phyloP scores from a whole-genome alignment of 1,140 invertebrate genomes.

The Drosophila suzukii region DNA sequence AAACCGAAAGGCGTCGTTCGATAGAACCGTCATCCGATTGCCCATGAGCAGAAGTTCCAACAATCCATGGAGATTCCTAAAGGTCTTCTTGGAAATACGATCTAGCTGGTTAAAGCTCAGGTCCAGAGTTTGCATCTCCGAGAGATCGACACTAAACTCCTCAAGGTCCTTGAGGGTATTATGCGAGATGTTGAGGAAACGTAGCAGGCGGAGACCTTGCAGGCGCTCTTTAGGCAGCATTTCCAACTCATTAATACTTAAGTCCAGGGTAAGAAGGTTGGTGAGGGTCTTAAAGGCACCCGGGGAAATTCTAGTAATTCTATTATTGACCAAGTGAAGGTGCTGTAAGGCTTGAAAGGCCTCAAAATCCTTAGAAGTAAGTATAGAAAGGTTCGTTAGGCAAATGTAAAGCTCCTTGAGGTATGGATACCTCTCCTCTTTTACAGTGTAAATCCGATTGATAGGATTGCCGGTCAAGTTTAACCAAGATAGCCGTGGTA shows the following conservation, averaged over 20 bases:
- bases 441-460: constrained; percentile 86
- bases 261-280: constrained; percentile 91
- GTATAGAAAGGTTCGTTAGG: constrained; percentile 92
- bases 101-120: constrained; percentile 93
- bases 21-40: constrained; percentile 92
- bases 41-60: constrained; percentile 91
- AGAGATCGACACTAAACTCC: constrained; percentile 92
- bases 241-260: constrained; percentile 93
- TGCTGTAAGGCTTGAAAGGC: constrained; percentile 92
- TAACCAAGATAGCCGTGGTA: constrained; percentile 90
- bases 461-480: constrained; percentile 94
- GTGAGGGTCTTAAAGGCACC: constrained; percentile 92
- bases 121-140: constrained; percentile 91
- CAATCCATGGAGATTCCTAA: constrained; percentile 90
- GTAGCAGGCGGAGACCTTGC: constrained; percentile 90
- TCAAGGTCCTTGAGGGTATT: constrained; percentile 93
- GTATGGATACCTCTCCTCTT: constrained; percentile 85
- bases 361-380: constrained; percentile 95
- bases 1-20: constrained; percentile 91
- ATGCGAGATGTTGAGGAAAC: constrained; percentile 92
- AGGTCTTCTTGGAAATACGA: constrained; percentile 90
- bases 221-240: constrained; percentile 93
- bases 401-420: constrained; percentile 93
- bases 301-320: constrained; percentile 92
- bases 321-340: constrained; percentile 90